Percentiles rank a stretch among this genome's conserved stretches.
These are phyloP conservation scores for Encarsia formosa DNA, from an alignment of 2,888 invertebrate genomes.

Conservation along the genomic window DNA sequence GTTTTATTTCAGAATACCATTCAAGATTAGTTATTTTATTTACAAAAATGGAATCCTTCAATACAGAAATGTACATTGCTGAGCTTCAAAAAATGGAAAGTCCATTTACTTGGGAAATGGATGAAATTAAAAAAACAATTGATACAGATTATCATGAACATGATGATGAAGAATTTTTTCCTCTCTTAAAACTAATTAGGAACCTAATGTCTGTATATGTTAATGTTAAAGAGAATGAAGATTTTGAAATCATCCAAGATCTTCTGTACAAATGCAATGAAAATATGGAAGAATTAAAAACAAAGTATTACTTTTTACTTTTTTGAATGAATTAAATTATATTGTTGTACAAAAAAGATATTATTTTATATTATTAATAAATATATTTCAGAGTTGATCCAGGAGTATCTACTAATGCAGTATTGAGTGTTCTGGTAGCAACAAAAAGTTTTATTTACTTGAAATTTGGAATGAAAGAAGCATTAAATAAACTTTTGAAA, in stretches of 20 bases:
- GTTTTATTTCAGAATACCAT: too few species aligned
- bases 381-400: background rate
- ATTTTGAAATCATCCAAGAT: background rate
- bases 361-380: background rate
- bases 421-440: slow-evolving; percentile 4
- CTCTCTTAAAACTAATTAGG: slow-evolving; percentile 8
- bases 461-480: background rate
- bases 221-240: background rate
- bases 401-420: background rate
- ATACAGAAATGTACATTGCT: too few species aligned
- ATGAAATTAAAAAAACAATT: background rate
- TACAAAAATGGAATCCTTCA: too few species aligned
- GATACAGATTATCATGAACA: slow-evolving; percentile 6
- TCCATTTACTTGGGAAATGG: slow-evolving; percentile 21
- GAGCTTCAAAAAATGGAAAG: too few species aligned
- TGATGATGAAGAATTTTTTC: slow-evolving; percentile 19
- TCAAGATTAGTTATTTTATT: too few species aligned
- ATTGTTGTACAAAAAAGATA: background rate
- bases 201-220: slow-evolving; percentile 7
- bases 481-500: background rate
- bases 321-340: background rate
- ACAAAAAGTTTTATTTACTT: background rate
- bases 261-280: slow-evolving; percentile 5
- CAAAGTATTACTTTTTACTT: background rate
- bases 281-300: background rate